phyloP scores from a whole-genome alignment of 2,113 vertebrate species.

The Laterallus jamaicensis region DNA sequence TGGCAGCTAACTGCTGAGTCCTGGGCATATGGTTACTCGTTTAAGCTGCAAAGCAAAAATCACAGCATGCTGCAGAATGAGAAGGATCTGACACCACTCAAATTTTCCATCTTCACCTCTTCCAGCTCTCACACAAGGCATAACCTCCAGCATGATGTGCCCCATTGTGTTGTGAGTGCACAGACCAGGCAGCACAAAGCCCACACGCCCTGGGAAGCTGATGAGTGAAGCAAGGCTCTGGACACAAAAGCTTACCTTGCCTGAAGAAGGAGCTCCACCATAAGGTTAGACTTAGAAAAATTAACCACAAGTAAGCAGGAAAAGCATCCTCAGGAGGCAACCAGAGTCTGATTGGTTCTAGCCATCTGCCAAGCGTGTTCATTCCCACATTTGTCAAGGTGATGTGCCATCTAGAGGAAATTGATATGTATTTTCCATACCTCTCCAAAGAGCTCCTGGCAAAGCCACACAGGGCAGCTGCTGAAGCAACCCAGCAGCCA shows the following conservation, averaged over 20 bases:
- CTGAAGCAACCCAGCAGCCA: fast-evolving
- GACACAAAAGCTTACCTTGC: background rate
- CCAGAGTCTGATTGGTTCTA: background rate
- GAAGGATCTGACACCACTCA: background rate
- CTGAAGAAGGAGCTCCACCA: background rate
- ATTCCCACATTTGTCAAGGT: background rate
- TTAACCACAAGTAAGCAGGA: background rate
- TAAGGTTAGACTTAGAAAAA: background rate
- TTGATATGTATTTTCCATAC: fast-evolving
- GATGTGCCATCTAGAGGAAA: conserved; percentile 48
- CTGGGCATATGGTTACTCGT: background rate
- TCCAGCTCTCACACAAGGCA: background rate
- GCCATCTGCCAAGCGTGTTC: fast-evolving
- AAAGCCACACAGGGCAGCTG: fast-evolving
- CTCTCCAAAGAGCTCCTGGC: background rate
- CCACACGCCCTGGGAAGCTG: fast-evolving
- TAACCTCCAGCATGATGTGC: fast-evolving
- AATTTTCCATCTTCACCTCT: background rate
- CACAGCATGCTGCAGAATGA: background rate
- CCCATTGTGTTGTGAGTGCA: background rate
- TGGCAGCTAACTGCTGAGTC: background rate
- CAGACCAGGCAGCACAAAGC: background rate
- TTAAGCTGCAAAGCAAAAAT: background rate
- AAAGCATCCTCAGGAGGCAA: background rate
- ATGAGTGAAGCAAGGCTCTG: background rate